Evolutionary conservation across 1,140 invertebrate genomes (phyloP), one percentile per base, ranked within the genome.

Genomic region (Archivesica marissinica): DNA sequence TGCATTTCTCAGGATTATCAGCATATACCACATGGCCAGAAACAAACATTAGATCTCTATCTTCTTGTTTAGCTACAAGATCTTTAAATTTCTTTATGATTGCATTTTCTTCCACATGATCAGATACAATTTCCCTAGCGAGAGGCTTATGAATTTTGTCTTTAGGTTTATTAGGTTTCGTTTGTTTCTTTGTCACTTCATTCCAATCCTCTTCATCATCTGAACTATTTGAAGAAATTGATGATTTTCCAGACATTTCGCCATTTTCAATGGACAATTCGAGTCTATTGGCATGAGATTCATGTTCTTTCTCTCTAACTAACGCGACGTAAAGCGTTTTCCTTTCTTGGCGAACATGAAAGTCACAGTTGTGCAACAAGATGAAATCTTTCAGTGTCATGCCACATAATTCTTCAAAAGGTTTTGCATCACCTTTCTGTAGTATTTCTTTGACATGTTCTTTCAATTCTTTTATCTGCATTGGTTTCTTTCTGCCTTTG

Each of bases 1-100:
- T 28, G 13, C 35, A 66, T 30, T 66, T 79, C 7, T n/a, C 33
- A 28, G 56, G 76, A 50, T 79, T 79, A 23, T 15, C 25, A 6
- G 28, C 9, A 50, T 66, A 79, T 44, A 30, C 9, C 0, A 38
- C 47, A 66, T 64, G 35, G 41, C 35, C n/a, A 0, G 59, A 4
- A 30, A 64, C 20, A 59, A 79, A 79, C 30, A 79, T 33, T 17
- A 66, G 44, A 23, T 61, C 39, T 38, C 50, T 79, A 9, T 38
- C 75, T 38, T 77, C 47, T 20, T 41, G 47, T 15, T 74, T 74
- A 9, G 44, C 25, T 2, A 44, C 4, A 25, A 74, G 28, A 6
- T 74, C 35, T 44, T 47, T 74, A 11, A 74, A 50, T 25, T 30
- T 74, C 41, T 50, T 23, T 17, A 30, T 20, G 25, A 15, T 39